Base-by-base conservation (phyloP, 2,113 vertebrate species). In the Clarias gariepinus region DNA sequence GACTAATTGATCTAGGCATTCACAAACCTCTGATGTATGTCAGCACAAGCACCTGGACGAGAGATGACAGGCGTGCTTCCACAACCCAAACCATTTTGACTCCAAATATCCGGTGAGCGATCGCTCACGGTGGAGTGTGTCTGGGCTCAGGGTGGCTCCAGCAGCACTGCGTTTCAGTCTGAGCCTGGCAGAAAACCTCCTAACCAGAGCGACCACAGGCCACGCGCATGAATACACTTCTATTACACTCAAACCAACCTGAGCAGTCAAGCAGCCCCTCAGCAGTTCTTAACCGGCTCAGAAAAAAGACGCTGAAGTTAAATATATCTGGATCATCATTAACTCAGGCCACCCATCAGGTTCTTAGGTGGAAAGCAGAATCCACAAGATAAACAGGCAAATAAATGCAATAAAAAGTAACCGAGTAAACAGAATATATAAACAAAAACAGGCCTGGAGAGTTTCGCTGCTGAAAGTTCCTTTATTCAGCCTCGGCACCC, bases 1-100 rank as follows among this genome's bases (percentile, higher is more conserved):
- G 86, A 58, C 81, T 90, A 89, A 90, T 90, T 87, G 88, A 89
- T 47, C 79, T 66, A 52, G 89, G 89, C 89, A 90, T 85, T 68
- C 18, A 19, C 64, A 28, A 66, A 83, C 53, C 78, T 87, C 89
- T 90, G 89, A 90, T 86, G 87, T 87, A 86, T 86, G 86, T 90
- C 89, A 90, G 86, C 25, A 52, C 12, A 58, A 89, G 86, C 86
- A 88, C 87, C 90, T 87, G 90, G 84, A 89, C 83, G 63, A 81
- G 85, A 89, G 83, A 82, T 87, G 85, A 89, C 90, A 86, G 85
- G 53, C 83, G 66, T 87, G 61, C 85, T 87, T 84, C 84, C 89
- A 78, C 36, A 84, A 83, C 83, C 81, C 85, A 68, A 69, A 78
- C 81, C 76, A 64, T 85, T 86, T 83, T 28, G 76, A 81, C 57